A percentile compares a stretch with the other conserved stretches of the same genome.
These are phyloP conservation scores for Sympetrum striolatum DNA, from an alignment of 2,888 invertebrate species.

Conservation along the genomic window DNA sequence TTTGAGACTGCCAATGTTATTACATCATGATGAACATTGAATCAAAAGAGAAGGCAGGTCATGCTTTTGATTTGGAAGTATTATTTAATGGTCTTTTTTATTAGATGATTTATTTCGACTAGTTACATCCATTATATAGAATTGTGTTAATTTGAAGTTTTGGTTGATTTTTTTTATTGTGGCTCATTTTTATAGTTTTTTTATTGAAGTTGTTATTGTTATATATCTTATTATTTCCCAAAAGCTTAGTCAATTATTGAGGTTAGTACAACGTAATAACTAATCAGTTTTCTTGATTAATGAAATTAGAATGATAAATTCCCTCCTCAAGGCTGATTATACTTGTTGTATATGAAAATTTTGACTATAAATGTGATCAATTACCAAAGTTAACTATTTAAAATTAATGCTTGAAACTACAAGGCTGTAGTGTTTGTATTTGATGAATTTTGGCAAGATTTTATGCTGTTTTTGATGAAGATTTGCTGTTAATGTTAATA, in stretches of 20 bases:
- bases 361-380: conserved; percentile 31
- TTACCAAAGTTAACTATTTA: conserved; percentile 43
- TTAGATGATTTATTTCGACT: neutral
- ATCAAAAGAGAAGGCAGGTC: neutral
- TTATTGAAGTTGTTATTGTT: neutral
- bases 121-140: neutral
- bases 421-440: neutral
- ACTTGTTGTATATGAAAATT: conserved; percentile 11
- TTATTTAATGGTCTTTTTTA: neutral
- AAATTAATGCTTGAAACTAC: conserved; percentile 17
- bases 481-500: conserved; percentile 37
- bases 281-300: conserved; percentile 29
- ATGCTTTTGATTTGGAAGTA: conserved; percentile 7
- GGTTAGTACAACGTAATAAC: neutral
- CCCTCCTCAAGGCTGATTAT: conserved; percentile 27
- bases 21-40: neutral
- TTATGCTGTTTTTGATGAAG: conserved; percentile 30
- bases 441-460: conserved; percentile 23
- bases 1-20: neutral
- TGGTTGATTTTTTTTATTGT: neutral
- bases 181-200: neutral
- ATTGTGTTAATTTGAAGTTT: neutral
- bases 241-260: conserved; percentile 16
- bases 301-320: conserved; percentile 26
- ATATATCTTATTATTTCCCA: neutral